phyloP scores from a whole-genome alignment of 2,888 invertebrate genomes.

The Uloborus plumipes region DNA sequence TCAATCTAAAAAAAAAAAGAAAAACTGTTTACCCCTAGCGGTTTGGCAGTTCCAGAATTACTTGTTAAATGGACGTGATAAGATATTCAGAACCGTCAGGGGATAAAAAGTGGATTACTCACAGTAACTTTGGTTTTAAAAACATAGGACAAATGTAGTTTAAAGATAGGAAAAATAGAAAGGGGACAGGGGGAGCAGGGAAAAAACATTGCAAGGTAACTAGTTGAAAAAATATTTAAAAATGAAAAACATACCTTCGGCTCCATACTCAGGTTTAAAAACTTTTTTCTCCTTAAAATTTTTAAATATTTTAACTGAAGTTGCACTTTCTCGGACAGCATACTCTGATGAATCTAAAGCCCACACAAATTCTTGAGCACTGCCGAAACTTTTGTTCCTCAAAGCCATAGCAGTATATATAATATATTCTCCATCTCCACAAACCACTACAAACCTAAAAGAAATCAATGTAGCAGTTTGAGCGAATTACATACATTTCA shows the following conservation, averaged over 20 bases:
- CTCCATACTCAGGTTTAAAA: slow-evolving; percentile 96
- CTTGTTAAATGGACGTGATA: no score
- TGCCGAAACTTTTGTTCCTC: slow-evolving; percentile 97
- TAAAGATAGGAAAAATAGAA: not conserved
- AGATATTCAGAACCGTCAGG: no score
- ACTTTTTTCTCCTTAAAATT: slow-evolving; percentile 98
- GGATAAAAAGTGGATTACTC: no score
- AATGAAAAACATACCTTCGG: slow-evolving; percentile 80
- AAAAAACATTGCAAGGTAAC: no score
- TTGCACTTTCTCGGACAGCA: slow-evolving; percentile 85
- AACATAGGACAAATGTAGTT: not conserved
- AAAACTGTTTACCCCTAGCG: no score
- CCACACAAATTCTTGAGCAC: slow-evolving; percentile 99
- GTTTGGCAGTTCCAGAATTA: no score
- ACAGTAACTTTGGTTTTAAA: no score
- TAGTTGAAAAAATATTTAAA: not conserved
- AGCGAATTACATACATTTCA: no score
- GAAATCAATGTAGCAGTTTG: no score
- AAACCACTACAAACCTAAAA: slow-evolving; percentile 86
- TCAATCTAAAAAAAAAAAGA: no score
- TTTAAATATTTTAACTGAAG: slow-evolving; percentile 93
- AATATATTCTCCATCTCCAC: slow-evolving; percentile 99
- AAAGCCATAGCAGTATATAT: slow-evolving; percentile 99
- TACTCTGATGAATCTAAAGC: slow-evolving; percentile 93
- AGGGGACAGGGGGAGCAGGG: no score